Percentiles rank a stretch among this genome's conserved stretches.
phyloP scores from a whole-genome alignment of 2,888 invertebrate species.

The Galerucella calmariensis region DNA sequence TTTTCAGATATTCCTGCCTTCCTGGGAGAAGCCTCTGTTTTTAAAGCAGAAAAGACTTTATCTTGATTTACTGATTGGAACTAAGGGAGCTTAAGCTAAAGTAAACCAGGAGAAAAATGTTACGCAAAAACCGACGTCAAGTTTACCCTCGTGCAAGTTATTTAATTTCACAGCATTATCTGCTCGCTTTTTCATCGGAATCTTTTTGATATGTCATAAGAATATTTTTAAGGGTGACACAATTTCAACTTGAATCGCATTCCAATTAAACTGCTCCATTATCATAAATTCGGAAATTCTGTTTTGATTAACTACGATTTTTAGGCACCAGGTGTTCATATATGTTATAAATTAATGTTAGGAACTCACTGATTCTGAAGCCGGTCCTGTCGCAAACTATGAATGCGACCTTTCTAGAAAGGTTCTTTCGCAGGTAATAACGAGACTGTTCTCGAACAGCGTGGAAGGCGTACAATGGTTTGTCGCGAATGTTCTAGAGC shows the following conservation, averaged over 20 bases:
- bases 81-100: conserved; percentile 51
- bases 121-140: conserved; percentile 38
- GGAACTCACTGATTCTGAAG: too few species aligned
- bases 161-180: conserved; percentile 43
- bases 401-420: too few species aligned
- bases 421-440: too few species aligned
- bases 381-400: too few species aligned
- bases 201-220: conserved; percentile 21
- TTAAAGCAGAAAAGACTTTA: conserved; percentile 58
- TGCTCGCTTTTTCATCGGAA: conserved; percentile 35
- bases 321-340: too few species aligned
- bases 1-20: conserved; percentile 47
- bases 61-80: conserved; percentile 61
- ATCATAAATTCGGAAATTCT: too few species aligned
- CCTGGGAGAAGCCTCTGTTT: conserved; percentile 54
- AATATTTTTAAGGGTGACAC: conserved; percentile 7
- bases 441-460: too few species aligned
- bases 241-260: not conserved
- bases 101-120: conserved; percentile 49
- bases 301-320: too few species aligned
- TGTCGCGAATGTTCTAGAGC: too few species aligned
- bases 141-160: conserved; percentile 43
- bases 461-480: too few species aligned
- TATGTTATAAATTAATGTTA: too few species aligned
- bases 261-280: too few species aligned